Base-by-base conservation (phyloP, 2,888 invertebrate genomes). In the Heliothis peltigera region DNA sequence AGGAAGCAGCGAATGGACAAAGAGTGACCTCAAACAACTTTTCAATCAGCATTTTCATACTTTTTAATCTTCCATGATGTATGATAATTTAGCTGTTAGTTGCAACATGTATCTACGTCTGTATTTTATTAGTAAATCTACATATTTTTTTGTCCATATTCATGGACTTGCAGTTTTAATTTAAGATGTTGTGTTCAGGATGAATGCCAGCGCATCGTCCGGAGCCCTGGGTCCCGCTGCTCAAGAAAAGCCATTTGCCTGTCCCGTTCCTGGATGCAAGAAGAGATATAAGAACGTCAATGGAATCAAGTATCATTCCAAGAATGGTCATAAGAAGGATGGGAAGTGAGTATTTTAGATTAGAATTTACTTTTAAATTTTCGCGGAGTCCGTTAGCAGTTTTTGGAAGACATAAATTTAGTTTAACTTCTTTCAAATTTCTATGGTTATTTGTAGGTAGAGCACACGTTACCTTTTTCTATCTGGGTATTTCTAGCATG, bases 241-340 rank as follows among this genome's bases (percentile, higher is more conserved):
- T 67, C 90, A 95, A 75, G 97, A 97, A 87, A 98, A 97, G 89
- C 98, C 98, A 1, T 98, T 97, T 91, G 97, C 97, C 7, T 98
- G 98, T 88, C 97, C 98, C 1, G 97, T 98, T 66, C 97, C 97
- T 54, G 98, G 98, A 51, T 98, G 98, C 92, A 97, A 97, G 91
- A 98, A 98, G 87, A 96, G 97, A 46, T 98, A 98, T 92, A 98
- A 98, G 91, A 98, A 98, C 89, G 97, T 98, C 63, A 98, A 98
- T 90, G 98, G 98, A 62, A 98, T 98, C 85, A 98, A 98, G 87
- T 98, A 98, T 90, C 98, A 98, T 92, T 97, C 97, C 47, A 97
- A 97, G 91, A 97, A 98, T 89, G 97, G 98, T 8, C 98, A 98
- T 90, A 97, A 97, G 91, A 97, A 97, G 89, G 97, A 97, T 84